Evolutionary conservation across 2,797 vertebrate species (phyloP).

Genomic region (Heteromormyrus szaboi): DNA sequence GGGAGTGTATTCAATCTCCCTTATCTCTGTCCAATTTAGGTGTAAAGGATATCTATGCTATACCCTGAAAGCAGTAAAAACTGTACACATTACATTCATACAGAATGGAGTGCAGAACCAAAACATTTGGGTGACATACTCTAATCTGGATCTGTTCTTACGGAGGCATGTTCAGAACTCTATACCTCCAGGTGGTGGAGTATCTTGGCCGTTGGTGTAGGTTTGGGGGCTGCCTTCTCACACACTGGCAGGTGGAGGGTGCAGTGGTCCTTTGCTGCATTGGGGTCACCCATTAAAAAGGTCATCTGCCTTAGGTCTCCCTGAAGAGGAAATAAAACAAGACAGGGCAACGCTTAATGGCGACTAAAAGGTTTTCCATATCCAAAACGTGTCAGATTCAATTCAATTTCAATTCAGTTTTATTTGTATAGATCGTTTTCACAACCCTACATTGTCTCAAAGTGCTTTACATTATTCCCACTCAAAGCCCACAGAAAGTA

Average conservation of each 20-base stretch:
- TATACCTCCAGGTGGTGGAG: conserved; percentile 21
- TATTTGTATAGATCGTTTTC: background rate
- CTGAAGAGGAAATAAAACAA: conserved; percentile 44
- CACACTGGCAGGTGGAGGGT: conserved; percentile 44
- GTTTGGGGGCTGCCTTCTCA: background rate
- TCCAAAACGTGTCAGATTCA: background rate
- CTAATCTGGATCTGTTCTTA: background rate
- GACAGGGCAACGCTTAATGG: background rate
- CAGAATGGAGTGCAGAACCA: background rate
- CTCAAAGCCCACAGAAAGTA: background rate
- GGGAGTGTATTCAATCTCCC: background rate
- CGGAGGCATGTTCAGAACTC: background rate
- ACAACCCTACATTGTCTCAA: background rate
- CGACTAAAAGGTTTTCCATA: background rate
- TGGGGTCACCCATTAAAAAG: conserved; percentile 67
- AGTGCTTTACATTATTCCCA: background rate
- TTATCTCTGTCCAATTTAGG: background rate
- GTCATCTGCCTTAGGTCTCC: conserved; percentile 66
- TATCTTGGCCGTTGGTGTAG: conserved; percentile 19
- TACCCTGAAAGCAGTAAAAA: background rate
- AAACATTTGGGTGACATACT: background rate
- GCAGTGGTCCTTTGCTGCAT: conserved; percentile 58
- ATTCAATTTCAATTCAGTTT: background rate
- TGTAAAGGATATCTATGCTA: background rate
- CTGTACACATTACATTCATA: background rate